Evolutionary conservation across 1,140 invertebrate species (phyloP).

Genomic region (Megalonaias nervosa): DNA sequence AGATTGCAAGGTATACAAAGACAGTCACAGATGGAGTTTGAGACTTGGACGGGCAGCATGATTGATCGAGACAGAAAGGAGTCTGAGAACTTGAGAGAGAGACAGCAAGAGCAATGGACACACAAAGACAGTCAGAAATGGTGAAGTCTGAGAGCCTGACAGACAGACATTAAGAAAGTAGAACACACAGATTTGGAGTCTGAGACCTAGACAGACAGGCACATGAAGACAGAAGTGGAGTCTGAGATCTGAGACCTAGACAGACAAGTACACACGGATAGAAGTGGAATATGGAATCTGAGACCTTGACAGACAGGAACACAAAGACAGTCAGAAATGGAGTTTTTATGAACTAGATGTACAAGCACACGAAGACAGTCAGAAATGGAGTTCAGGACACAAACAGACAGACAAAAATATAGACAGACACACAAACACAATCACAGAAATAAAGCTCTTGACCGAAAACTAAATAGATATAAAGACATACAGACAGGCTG

Average conservation of each 20-base stretch:
- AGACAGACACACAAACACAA: background rate
- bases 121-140: constrained; percentile 11
- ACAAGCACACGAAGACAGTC: background rate
- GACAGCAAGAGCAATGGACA: constrained; percentile 22
- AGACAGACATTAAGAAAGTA: background rate
- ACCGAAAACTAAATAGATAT: background rate
- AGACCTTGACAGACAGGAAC: too few species aligned
- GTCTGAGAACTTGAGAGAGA: constrained; percentile 7
- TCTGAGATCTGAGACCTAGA: background rate
- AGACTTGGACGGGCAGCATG: too few species aligned
- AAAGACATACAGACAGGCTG: background rate
- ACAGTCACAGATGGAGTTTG: too few species aligned
- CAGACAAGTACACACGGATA: too few species aligned
- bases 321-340: too few species aligned
- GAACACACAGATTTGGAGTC: background rate
- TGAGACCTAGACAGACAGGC: background rate
- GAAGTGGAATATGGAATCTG: too few species aligned
- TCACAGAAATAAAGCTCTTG: constrained; percentile 6
- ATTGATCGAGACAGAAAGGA: background rate
- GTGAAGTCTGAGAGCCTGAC: background rate
- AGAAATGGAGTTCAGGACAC: background rate
- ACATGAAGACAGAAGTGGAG: background rate
- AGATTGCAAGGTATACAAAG: too few species aligned
- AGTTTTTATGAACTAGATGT: background rate
- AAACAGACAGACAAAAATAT: background rate